Evolutionary conservation across 2,888 invertebrate genomes (phyloP), one percentile per base, ranked within the genome.

Genomic region (Malachius bipustulatus): DNA sequence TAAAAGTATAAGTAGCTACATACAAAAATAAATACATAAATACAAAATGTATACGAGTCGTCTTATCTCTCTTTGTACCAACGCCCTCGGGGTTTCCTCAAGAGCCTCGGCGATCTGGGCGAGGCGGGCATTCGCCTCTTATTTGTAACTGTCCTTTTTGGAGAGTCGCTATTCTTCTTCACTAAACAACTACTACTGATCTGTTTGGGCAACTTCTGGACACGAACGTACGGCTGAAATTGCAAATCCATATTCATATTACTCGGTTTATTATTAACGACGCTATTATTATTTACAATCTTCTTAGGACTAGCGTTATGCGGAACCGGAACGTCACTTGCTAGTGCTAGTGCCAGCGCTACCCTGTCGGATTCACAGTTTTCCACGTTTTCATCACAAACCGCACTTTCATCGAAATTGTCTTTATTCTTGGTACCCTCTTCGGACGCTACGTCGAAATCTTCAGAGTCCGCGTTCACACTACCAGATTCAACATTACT

Each of bases 151-250:
- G 50, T 49, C 46, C 50, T 42, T 37, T 49, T 49, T 36, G 31
- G 9, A n/a, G 16, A 9, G 35, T 38, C 11, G 36, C 36, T 28
- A 14, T 19, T 39, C 31, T 30, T 54, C 39, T 57, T 56, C 45
- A 60, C 59, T 43, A 57, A 52, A 29, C 60, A 58, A 13, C 57
- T 58, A 39, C 38, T 39, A 32, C 37, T 30, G 26, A 40, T 45
- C 30, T 59, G 59, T 44, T 59, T 62, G 42, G 75, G 75, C 47
- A 77, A 70, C 43, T 77, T 72, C 53, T 75, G 72, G 45, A 78
- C 75, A 8, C 75, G 65, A 46, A 79, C 77, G 39, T 74, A 72
- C 0, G 77, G 77, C 55, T 77, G 76, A 52, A 73, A 65, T 52
- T 71, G 70, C 13, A 62, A 56, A 51, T 40, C 62, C 52, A 45